Evolutionary conservation across 2,113 vertebrate genomes (phyloP), one percentile per base, ranked within the genome.

Genomic region (Nothoprocta pentlandii): DNA sequence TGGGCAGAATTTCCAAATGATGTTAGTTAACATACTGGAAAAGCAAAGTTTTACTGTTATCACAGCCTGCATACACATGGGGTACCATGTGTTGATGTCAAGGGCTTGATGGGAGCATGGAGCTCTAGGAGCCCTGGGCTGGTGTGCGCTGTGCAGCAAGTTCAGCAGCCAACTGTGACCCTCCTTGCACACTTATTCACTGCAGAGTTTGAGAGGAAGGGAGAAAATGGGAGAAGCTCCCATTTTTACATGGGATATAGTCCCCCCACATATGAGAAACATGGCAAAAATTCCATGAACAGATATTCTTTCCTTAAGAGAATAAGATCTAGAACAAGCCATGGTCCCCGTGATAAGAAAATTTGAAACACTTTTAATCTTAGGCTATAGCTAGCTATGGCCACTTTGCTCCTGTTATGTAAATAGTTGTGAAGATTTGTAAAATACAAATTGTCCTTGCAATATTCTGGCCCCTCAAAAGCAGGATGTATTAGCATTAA

Each of bases 401-500:
- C 21, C 44, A 25, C 87, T 92, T 92, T 95, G 80, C 90, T 93
- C 66, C 69, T 0, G 0, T 84, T 89, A 66, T 2, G 13, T 73
- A 67, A 32, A 61, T 87, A 81, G 58, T 66, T 73, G 69, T 70
- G 61, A 62, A 16, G 44, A 69, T 62, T 81, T 79, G 25, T 93
- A 73, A 91, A 96, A 95, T 91, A 94, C 94, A 91, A 69, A 47
- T 81, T 94, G 92, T 96, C 74, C 86, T 16, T 47, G 41, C 80
- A 92, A 56, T 86, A 87, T 92, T 96, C 95, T 53, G 39, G 86
- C 80, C 84, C 80, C 83, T 96, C 70, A 89, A 95, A 96, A 94
- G 90, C 92, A 92, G 96, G 94, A 95, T 94, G 91, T 92, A 87
- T 92, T 93, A 93, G 94, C 96, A 91, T 96, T 96, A 51, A 61